Conservation (phyloP, 2,113 vertebrate genomes). For the Actinemys pallida region DNA sequence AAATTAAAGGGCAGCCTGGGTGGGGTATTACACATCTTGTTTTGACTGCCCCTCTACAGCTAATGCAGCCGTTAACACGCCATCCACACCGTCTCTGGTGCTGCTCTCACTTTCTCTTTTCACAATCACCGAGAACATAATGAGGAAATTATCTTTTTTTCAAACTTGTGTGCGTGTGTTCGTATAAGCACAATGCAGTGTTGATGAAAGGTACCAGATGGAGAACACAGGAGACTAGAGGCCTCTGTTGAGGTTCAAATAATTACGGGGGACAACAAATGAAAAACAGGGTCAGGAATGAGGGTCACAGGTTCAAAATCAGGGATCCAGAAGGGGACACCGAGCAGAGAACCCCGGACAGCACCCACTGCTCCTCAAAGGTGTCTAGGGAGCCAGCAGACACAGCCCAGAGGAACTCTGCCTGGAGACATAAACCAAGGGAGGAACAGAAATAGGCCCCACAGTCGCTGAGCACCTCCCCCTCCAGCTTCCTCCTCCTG, state of each 20-base stretch:
- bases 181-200: not conserved
- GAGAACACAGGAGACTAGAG: not conserved
- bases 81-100: rapidly evolving
- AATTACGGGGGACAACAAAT: not conserved
- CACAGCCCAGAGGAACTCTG: no score
- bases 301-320: not conserved
- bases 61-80: constrained; percentile 46
- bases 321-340: no score
- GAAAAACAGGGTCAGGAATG: not conserved
- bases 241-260: not conserved
- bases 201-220: not conserved
- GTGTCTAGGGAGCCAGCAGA: no score
- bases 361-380: no score
- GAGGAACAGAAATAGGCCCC: no score
- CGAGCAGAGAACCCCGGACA: no score
- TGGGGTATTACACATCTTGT: constrained; percentile 56
- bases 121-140: not conserved
- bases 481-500: no score
- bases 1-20: constrained; percentile 75
- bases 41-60: constrained; percentile 54
- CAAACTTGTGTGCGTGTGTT: not conserved
- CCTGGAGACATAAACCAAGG: no score
- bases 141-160: not conserved
- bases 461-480: no score
- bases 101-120: not conserved